A percentile compares a stretch with the other conserved stretches of the same genome.
Evolutionary conservation across 2,797 vertebrate species (phyloP).

Genomic region (Danionella dracula): DNA sequence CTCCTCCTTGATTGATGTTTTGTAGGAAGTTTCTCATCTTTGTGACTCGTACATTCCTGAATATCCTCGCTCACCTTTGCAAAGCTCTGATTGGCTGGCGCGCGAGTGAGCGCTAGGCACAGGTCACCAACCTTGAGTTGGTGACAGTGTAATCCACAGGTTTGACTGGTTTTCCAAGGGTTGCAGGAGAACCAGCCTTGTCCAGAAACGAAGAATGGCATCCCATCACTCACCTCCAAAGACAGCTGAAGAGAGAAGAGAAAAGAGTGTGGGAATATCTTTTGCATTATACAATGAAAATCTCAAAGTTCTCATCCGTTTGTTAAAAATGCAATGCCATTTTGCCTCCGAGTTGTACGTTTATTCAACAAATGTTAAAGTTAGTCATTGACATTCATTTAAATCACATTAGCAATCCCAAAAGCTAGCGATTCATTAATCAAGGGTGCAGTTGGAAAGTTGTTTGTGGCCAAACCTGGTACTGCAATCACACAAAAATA

Average conservation of each 20-base stretch:
- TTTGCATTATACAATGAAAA: too few species aligned
- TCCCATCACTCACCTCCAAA: conserved; percentile 69
- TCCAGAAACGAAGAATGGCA: conserved; percentile 69
- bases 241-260: conserved; percentile 53
- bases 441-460: too few species aligned
- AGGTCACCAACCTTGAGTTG: conserved; percentile 69
- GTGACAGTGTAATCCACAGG: conserved; percentile 67
- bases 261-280: too few species aligned
- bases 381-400: too few species aligned
- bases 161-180: conserved; percentile 61
- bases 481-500: too few species aligned
- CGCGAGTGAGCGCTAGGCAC: conserved; percentile 69
- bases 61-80: background rate
- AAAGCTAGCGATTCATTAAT: too few species aligned
- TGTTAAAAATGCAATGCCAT: too few species aligned
- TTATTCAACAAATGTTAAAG: too few species aligned
- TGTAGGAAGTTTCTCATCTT: conserved; percentile 8
- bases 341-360: too few species aligned
- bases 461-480: too few species aligned
- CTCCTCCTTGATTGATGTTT: conserved; percentile 51
- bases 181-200: conserved; percentile 72
- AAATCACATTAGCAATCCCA: too few species aligned
- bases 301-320: too few species aligned
- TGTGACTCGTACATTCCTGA: background rate
- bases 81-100: conserved; percentile 36